Percentiles rank a stretch among this genome's conserved stretches.
Conservation (phyloP, 2,797 vertebrate species). For the Tapera naevia region DNA sequence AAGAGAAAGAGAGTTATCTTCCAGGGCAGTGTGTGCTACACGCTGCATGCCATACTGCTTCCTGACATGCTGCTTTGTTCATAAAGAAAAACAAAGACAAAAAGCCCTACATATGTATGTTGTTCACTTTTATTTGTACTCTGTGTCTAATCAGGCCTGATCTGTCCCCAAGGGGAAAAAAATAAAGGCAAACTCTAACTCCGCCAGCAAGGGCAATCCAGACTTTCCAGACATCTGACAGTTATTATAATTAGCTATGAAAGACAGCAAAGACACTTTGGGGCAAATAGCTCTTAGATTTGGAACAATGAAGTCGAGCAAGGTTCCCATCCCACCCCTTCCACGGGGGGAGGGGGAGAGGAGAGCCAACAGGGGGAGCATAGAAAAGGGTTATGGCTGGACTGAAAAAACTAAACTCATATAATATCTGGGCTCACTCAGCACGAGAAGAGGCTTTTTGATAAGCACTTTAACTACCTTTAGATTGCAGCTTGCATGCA, state of each 20-base stretch:
- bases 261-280: conserved; percentile 71
- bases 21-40: conserved; percentile 59
- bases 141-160: conserved; percentile 68
- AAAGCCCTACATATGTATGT: conserved; percentile 49
- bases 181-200: conserved; percentile 85
- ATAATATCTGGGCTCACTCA: conserved; percentile 24
- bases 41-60: conserved; percentile 57
- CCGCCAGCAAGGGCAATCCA: conserved; percentile 71
- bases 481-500: conserved; percentile 34
- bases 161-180: conserved; percentile 66
- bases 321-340: conserved; percentile 70
- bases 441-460: conserved; percentile 11
- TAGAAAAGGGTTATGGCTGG: conserved; percentile 27
- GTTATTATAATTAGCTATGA: conserved; percentile 83
- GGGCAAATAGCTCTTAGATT: conserved; percentile 74
- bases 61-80: conserved; percentile 77
- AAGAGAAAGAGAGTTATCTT: conserved; percentile 14
- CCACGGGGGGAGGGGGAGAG: conserved; percentile 58
- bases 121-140: conserved; percentile 66
- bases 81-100: conserved; percentile 69
- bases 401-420: conserved; percentile 15
- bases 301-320: conserved; percentile 75
- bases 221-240: conserved; percentile 85
- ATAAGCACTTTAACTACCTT: conserved; percentile 52
- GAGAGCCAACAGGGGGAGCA: not conserved